Percentiles rank a stretch among this genome's conserved stretches.
Conservation (phyloP, 2,797 vertebrate genomes). For the Fistularia commersonii region DNA sequence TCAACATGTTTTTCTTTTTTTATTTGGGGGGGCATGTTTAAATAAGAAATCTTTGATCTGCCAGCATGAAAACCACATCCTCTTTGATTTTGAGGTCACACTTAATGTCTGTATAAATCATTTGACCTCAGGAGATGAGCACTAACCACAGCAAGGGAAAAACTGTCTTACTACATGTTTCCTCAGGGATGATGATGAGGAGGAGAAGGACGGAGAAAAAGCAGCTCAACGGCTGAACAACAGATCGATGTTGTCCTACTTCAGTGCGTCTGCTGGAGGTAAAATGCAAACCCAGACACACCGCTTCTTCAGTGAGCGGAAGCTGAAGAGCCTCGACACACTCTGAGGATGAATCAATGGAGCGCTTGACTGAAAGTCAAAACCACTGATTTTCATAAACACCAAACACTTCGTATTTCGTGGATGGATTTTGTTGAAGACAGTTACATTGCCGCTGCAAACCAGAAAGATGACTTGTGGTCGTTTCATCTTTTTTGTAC, state of each 20-base stretch:
- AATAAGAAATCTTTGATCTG: conserved; percentile 3
- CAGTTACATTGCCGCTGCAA: neutral
- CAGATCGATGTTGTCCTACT: conserved; percentile 76
- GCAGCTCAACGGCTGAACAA: conserved; percentile 63
- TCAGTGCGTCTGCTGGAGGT: conserved; percentile 48
- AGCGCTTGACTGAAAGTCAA: too few relatives aligned
- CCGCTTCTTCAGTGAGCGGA: conserved; percentile 65
- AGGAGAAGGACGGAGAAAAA: conserved; percentile 64
- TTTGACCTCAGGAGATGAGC: conserved; percentile 16
- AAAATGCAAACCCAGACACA: conserved; percentile 33
- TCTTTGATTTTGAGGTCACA: conserved; percentile 20
- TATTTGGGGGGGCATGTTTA: neutral
- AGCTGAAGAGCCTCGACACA: conserved; percentile 50
- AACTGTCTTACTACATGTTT: conserved; percentile 19
- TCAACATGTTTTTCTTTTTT: neutral
- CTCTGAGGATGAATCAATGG: conserved; percentile 44
- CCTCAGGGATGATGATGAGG: conserved; percentile 71
- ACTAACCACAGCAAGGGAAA: conserved; percentile 12
- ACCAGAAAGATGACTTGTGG: neutral
- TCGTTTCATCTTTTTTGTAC: conserved; percentile 13
- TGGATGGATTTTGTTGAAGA: neutral
- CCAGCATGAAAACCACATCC: conserved; percentile 12
- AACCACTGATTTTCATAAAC: too few relatives aligned
- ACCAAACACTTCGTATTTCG: neutral
- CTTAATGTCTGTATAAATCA: conserved; percentile 36